Base-by-base conservation (phyloP, 2,113 vertebrate species). In the Lonchura striata region DNA sequence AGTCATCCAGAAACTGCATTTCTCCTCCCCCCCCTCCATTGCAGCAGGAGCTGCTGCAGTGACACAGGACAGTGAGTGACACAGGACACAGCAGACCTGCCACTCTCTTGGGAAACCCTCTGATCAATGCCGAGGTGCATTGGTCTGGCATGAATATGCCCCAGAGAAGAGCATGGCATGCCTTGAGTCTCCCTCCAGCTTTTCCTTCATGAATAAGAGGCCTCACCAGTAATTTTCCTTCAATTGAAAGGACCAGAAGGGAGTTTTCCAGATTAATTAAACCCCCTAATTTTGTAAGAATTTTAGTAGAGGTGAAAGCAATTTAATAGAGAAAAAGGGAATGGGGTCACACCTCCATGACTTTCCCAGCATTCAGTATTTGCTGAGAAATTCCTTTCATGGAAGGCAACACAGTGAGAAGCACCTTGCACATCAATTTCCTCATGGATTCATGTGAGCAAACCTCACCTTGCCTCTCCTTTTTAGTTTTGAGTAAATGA, bases 11-110 rank as follows among this genome's bases (percentile, higher is more conserved):
- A 63, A 82, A 22, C 84, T 88, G 28, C 49, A n/a, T 10, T 37
- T 14, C 15, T 24, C 7, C 4, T 3, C 30, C 16, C 31, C 6
- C 15, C 1, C 5, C 8, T 13, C 15, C 9, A 10, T 2, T 15
- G 3, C 42, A 25, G 42, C 59, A 68, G 64, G 41, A 71, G 35
- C 27, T 41, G 28, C 65, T 78, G 78, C n/a, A 52, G 11, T 79
- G 42, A 57, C 42, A 18, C 10, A 42, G 50, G 76, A 57, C 50
- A 44, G n/a, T 57, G 50, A 50, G 13, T 70, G 42, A 64, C 49
- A 18, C 6, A 56, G 44, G 66, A 65, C 44, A 50, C 59, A 57
- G 44, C 31, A 65, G 44, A 59, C 31, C 59, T 74, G 42, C 37
- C 54, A 44, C 5, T 46, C 35, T 30, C 27, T 31, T 1, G 2